phyloP scores from a whole-genome alignment of 2,888 invertebrate genomes.

The Orchestes rusci region DNA sequence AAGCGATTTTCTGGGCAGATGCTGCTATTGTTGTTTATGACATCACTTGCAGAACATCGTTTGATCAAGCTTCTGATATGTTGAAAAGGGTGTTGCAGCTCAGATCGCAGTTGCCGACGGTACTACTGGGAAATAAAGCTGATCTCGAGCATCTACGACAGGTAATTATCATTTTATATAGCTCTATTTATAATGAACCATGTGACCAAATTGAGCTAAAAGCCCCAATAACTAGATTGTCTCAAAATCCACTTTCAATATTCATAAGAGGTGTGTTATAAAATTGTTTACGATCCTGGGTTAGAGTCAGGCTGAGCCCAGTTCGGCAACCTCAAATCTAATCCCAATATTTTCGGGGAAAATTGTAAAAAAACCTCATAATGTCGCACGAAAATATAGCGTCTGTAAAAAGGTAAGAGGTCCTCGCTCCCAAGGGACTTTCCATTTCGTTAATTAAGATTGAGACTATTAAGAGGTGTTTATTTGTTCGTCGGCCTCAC shows the following conservation, averaged over 20 bases:
- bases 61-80: slow-evolving; percentile 60
- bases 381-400: too few species aligned
- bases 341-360: not conserved
- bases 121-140: slow-evolving; percentile 70
- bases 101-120: slow-evolving; percentile 47
- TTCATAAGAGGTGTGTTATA: not conserved
- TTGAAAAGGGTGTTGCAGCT: slow-evolving; percentile 51
- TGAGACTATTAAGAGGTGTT: too few species aligned
- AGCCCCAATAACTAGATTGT: too few species aligned
- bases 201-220: too few species aligned
- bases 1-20: slow-evolving; percentile 70
- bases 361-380: not conserved
- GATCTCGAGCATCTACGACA: slow-evolving; percentile 72
- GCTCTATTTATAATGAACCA: too few species aligned
- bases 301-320: too few species aligned
- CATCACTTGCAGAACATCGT: slow-evolving; percentile 64
- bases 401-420: too few species aligned
- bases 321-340: not conserved
- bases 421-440: too few species aligned
- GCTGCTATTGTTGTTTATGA: slow-evolving; percentile 72
- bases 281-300: too few species aligned
- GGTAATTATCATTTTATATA: slow-evolving; percentile 44
- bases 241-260: not conserved
- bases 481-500: too few species aligned
- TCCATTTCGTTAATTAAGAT: too few species aligned